Percentiles rank a stretch among this genome's conserved stretches.
Evolutionary conservation across 2,113 vertebrate genomes (phyloP).

Genomic region (Callochromis pleurospilus): DNA sequence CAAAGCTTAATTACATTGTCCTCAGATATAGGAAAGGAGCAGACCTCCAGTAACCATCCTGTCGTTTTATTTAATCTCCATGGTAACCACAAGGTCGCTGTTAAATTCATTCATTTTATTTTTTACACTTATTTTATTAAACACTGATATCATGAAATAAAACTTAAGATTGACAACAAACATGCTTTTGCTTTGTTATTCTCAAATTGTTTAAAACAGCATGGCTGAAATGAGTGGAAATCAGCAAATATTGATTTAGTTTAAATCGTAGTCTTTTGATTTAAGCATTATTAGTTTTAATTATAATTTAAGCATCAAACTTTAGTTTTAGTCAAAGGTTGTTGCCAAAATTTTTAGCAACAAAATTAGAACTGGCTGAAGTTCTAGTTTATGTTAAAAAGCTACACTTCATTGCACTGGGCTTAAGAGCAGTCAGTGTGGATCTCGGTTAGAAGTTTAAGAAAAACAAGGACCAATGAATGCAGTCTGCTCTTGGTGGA

Average conservation of each 20-base stretch:
- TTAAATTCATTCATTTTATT: not conserved
- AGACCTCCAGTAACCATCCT: not conserved
- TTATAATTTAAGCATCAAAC: not conserved
- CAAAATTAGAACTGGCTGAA: not conserved
- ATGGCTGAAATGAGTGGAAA: not conserved
- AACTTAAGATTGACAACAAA: not conserved
- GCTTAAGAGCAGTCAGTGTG: not conserved
- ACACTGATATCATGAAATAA: not conserved
- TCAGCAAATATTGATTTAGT: not conserved
- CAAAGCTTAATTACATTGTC: not conserved
- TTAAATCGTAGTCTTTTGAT: not conserved
- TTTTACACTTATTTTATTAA: not conserved
- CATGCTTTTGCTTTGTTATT: not conserved
- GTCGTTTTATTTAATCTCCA: not conserved
- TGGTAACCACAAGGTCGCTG: not conserved
- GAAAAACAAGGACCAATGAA: not conserved
- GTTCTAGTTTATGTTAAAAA: not conserved
- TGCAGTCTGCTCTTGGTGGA: not conserved
- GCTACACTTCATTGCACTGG: not conserved
- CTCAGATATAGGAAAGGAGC: not conserved
- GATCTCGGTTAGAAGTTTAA: not conserved
- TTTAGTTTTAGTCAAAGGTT: not conserved
- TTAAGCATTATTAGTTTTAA: not conserved
- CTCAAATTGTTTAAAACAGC: not conserved
- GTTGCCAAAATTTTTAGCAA: not conserved